A percentile compares a stretch with the other conserved stretches of the same genome.
Conservation (phyloP, 2,888 invertebrate species). For the Apamea monoglypha region DNA sequence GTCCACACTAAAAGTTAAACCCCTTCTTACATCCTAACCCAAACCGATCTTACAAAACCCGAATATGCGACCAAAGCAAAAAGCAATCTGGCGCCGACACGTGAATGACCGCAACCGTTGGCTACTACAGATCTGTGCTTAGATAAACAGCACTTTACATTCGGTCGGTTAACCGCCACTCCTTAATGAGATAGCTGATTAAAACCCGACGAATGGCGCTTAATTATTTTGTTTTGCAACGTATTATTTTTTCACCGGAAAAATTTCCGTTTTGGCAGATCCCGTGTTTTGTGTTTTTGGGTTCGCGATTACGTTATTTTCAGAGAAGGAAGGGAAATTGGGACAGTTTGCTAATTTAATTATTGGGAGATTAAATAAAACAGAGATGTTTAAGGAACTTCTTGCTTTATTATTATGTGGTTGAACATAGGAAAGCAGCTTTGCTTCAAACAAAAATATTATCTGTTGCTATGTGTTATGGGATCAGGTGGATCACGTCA, state of each 20-base stretch:
- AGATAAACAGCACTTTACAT: slow-evolving; percentile 71
- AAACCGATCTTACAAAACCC: slow-evolving; percentile 63
- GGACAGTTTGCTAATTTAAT: slow-evolving; percentile 44
- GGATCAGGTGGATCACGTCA: no score
- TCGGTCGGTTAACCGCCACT: slow-evolving; percentile 68
- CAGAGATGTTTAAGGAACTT: slow-evolving; percentile 1
- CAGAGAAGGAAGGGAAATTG: slow-evolving; percentile 24
- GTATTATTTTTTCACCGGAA: slow-evolving; percentile 48
- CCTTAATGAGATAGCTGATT: slow-evolving; percentile 74
- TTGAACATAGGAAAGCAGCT: background rate
- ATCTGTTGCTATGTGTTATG: background rate
- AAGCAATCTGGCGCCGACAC: slow-evolving; percentile 65
- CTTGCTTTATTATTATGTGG: slow-evolving; percentile 17
- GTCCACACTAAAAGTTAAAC: slow-evolving; percentile 1
- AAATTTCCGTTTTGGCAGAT: slow-evolving; percentile 42
- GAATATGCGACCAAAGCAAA: slow-evolving; percentile 69
- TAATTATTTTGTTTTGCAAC: slow-evolving; percentile 64
- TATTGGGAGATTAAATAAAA: slow-evolving; percentile 35
- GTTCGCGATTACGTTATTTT: slow-evolving; percentile 37
- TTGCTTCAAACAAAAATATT: background rate
- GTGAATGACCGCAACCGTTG: slow-evolving; percentile 63
- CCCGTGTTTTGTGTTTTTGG: slow-evolving; percentile 21
- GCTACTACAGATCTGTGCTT: slow-evolving; percentile 66
- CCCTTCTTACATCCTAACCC: slow-evolving; percentile 42
- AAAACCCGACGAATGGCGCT: slow-evolving; percentile 59